These are phyloP conservation scores for Caenorhabditis remanei DNA, from an alignment of 1,140 invertebrate genomes.

Conservation along the genomic window DNA sequence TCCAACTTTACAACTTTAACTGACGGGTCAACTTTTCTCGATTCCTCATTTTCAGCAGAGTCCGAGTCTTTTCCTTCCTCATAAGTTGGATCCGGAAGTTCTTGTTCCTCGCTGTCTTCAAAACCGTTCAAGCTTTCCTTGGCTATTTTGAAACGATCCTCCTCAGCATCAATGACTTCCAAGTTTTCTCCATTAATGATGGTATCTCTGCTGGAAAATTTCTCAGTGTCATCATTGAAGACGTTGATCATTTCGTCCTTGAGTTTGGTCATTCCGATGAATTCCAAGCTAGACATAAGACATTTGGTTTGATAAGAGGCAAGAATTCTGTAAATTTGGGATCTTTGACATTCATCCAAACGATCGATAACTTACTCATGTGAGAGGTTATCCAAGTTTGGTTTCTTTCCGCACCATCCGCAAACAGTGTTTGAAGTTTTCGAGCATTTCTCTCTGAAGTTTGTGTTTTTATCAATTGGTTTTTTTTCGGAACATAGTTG, in stretches of 20 bases:
- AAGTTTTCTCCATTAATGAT: not conserved
- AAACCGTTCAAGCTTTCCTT: not conserved
- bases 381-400: slow-evolving; percentile 4
- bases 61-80: not conserved
- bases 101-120: not conserved
- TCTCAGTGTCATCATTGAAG: not conserved
- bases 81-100: not conserved
- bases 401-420: slow-evolving; percentile 57
- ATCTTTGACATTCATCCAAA: not conserved
- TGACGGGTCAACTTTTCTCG: no score
- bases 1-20: no score
- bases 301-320: slow-evolving; percentile 29
- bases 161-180: not conserved
- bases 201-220: not conserved
- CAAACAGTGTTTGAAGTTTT: slow-evolving; percentile 12
- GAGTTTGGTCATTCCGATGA: slow-evolving; percentile 30
- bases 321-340: not conserved
- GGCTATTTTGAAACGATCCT: not conserved
- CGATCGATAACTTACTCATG: not conserved
- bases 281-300: slow-evolving; percentile 14
- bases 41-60: slow-evolving; percentile 1
- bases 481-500: no score
- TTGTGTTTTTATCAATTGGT: not conserved
- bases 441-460: slow-evolving; percentile 51
- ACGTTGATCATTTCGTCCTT: slow-evolving; percentile 4